Evolutionary conservation across 2,797 vertebrate genomes (phyloP), one percentile per base, ranked within the genome.

Genomic region (Acanthurus leucopareius): DNA sequence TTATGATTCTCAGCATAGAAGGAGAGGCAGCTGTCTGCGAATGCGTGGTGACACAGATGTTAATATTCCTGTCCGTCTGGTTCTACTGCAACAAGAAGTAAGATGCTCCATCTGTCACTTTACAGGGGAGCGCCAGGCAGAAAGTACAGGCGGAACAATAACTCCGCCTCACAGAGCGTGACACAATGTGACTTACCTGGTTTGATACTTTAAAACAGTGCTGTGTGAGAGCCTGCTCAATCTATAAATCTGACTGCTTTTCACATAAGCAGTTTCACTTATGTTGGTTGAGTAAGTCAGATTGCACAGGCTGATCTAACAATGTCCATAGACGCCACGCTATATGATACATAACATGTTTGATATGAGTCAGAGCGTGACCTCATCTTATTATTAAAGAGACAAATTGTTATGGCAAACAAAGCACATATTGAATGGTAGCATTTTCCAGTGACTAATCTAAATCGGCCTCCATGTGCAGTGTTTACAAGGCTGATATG

Each of bases 1-100:
- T 25, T 32, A 32, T 32, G 28, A 32, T 32, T 32, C 28, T 32
- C 28, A 32, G 4, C 28, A 9, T 0, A 2, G 15, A 53, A 73
- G 19, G 48, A 83, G 13, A 61, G 28, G 67, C 28, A n/a, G n/a
- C 20, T 64, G 51, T n/a, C 14, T 62, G 63, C 58, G 14, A 64
- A 44, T 32, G 52, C 22, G 57, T 69, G 57, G 52, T 74, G 45
- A 80, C 47, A 53, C 73, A 75, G 38, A 15, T 44, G 60, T 57
- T 8, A 32, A 80, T 72, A 61, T 76, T 91, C 90, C 70, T 61
- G 91, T 79, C 71, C 42, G 22, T 83, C 90, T 75, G 75, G 92
- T 92, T 93, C 32, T 51, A 61, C 79, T 70, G 63, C 63, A 47
- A 66, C 44, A 52, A 64, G 51, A 57, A 63, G 38, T 7, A 13